These are phyloP conservation scores for Dendrolimus punctatus DNA, from an alignment of 1,140 invertebrate species.

Conservation along the genomic window DNA sequence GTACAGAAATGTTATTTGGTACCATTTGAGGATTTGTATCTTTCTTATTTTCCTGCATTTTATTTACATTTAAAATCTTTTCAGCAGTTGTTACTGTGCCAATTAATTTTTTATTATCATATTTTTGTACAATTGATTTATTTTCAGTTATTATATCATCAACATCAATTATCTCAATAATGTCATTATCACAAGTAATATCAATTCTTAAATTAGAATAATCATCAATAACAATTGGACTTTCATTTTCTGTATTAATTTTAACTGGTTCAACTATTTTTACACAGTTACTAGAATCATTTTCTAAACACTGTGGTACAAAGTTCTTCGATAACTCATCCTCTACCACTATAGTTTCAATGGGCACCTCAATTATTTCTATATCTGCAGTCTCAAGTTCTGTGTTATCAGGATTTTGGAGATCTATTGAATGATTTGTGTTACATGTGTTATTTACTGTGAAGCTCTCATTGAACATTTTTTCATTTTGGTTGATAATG, in stretches of 20 bases:
- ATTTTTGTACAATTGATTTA: constrained; percentile 15
- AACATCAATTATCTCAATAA: constrained; percentile 16
- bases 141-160: constrained; percentile 22
- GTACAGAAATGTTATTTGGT: too few species aligned
- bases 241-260: not conserved
- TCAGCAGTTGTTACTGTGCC: constrained; percentile 1
- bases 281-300: constrained; percentile 4
- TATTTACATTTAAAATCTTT: too few species aligned
- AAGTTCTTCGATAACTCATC: constrained; percentile 6
- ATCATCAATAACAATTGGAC: constrained; percentile 3
- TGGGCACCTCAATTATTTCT: constrained; percentile 14
- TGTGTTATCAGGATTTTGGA: not conserved
- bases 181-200: constrained; percentile 1
- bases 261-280: constrained; percentile 8
- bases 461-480: constrained; percentile 22
- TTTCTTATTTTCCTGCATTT: too few species aligned
- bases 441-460: constrained; percentile 1
- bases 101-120: not conserved
- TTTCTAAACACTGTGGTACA: not conserved
- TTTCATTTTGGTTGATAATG: constrained; percentile 23
- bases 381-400: constrained; percentile 7
- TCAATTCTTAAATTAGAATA: constrained; percentile 1
- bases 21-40: too few species aligned
- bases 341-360: constrained; percentile 19
- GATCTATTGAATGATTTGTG: not conserved